Conservation (phyloP, 2,888 invertebrate genomes). For the Drosophila suboccidentalis region DNA sequence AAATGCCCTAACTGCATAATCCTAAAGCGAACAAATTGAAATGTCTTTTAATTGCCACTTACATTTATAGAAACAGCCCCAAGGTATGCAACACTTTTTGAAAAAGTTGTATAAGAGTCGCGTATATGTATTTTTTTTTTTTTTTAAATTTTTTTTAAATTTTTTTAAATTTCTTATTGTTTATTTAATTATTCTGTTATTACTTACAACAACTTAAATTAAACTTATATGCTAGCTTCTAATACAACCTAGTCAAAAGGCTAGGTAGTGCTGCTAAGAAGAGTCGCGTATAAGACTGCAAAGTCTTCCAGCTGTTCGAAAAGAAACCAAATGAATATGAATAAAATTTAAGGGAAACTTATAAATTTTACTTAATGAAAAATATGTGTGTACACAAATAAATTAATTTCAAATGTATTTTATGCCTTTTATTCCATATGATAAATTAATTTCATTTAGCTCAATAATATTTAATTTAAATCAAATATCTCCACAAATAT, state of each 20-base stretch:
- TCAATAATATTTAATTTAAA: background rate
- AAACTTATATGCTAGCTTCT: too few relatives aligned
- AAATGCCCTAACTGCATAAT: constrained; percentile 55
- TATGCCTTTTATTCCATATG: background rate
- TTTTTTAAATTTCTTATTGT: too few relatives aligned
- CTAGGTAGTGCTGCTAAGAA: too few relatives aligned
- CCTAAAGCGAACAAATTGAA: constrained; percentile 41
- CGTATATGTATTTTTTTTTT: too few relatives aligned
- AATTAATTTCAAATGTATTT: background rate
- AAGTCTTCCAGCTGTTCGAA: background rate
- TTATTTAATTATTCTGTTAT: too few relatives aligned
- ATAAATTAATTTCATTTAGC: background rate
- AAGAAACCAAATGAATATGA: background rate
- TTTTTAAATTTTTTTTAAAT: too few relatives aligned
- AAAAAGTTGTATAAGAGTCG: background rate
- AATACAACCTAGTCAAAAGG: too few relatives aligned
- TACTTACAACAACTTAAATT: too few relatives aligned
- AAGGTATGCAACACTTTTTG: constrained; percentile 50
- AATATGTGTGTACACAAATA: background rate
- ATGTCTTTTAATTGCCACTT: background rate
- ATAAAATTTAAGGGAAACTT: background rate
- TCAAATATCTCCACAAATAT: too few relatives aligned
- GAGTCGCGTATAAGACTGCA: constrained; percentile 11
- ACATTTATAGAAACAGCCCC: constrained; percentile 19
- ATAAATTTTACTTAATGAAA: background rate